Conservation (phyloP, 2,797 vertebrate genomes). For the Yasuhikotakia modesta region DNA sequence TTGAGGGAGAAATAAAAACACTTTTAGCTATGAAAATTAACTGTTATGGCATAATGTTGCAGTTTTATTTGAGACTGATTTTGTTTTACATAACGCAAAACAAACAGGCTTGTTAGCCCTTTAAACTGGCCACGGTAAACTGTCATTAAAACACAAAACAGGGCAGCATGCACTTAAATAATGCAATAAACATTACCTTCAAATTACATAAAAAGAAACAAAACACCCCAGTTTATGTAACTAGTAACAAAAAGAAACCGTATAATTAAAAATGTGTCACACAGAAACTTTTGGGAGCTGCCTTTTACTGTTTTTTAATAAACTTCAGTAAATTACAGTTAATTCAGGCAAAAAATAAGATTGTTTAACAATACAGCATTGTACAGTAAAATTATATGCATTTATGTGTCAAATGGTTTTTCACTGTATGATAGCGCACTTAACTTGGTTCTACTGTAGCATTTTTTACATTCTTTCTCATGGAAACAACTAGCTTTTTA, state of each 20-base stretch:
- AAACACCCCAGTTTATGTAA: not conserved
- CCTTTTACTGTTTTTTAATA: too few species aligned
- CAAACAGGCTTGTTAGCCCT: not conserved
- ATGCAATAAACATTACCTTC: not conserved
- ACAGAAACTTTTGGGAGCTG: too few species aligned
- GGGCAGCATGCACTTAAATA: not conserved
- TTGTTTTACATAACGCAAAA: constrained; percentile 7
- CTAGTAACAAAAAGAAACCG: not conserved
- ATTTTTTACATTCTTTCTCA: not conserved
- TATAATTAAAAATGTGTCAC: too few species aligned
- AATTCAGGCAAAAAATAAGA: too few species aligned
- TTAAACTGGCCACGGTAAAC: not conserved
- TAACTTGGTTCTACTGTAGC: too few species aligned
- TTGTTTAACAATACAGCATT: too few species aligned
- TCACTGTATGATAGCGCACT: too few species aligned
- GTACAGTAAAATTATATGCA: not conserved
- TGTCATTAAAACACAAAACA: not conserved
- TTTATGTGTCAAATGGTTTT: not conserved
- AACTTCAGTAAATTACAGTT: too few species aligned
- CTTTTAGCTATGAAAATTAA: constrained; percentile 23
- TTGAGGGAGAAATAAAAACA: not conserved
- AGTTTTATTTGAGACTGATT: not conserved
- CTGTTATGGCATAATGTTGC: too few species aligned
- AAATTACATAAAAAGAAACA: not conserved
- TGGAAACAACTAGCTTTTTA: not conserved